A percentile compares a stretch with the other conserved stretches of the same genome.
Evolutionary conservation across 2,888 invertebrate genomes (phyloP).

Genomic region (Thera britannica): DNA sequence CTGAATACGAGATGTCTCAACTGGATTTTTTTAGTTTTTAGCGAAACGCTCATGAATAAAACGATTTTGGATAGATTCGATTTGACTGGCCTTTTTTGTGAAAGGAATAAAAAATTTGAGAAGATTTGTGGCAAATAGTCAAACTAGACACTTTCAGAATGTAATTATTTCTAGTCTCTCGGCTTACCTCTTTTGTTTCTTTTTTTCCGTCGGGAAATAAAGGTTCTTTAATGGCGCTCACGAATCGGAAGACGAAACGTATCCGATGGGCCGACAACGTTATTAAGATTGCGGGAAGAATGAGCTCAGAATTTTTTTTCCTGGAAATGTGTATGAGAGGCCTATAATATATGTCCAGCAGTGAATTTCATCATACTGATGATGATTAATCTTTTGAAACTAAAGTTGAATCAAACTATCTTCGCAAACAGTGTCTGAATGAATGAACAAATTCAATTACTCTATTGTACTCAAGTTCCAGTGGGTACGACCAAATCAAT

Average conservation of each 20-base stretch:
- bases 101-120: slow-evolving; percentile 12
- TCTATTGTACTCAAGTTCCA: slow-evolving; percentile 20
- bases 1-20: slow-evolving; percentile 74
- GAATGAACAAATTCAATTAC: slow-evolving; percentile 12
- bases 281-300: too few species aligned
- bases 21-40: slow-evolving; percentile 48
- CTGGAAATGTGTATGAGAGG: too few species aligned
- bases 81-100: slow-evolving; percentile 25
- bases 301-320: too few species aligned
- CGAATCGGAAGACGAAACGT: too few species aligned
- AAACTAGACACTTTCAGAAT: background rate
- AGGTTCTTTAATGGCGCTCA: too few species aligned
- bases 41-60: slow-evolving; percentile 43
- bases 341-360: too few species aligned
- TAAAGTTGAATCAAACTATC: background rate
- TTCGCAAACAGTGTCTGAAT: slow-evolving; percentile 4
- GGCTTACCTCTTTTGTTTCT: too few species aligned
- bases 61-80: slow-evolving; percentile 46
- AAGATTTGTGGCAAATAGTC: background rate
- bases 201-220: too few species aligned
- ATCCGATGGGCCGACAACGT: too few species aligned
- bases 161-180: too few species aligned
- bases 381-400: background rate
- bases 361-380: too few species aligned
- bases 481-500: slow-evolving; percentile 21